phyloP scores from a whole-genome alignment of 2,113 vertebrate species.

The Tachycineta bicolor region DNA sequence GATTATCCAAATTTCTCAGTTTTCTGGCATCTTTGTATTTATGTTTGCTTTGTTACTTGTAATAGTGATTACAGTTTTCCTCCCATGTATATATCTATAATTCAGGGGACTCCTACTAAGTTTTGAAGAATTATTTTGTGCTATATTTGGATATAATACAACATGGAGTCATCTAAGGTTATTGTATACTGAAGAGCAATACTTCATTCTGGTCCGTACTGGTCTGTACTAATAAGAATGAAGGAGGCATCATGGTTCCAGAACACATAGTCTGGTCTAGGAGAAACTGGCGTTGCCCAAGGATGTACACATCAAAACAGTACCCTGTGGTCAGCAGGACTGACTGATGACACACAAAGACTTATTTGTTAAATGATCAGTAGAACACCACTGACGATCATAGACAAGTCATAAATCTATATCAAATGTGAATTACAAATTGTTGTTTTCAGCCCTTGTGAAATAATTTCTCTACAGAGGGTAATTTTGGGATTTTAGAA shows the following conservation, averaged over 20 bases:
- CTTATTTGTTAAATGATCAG: background rate
- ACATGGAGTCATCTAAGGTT: background rate
- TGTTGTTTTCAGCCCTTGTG: background rate
- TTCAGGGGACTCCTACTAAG: background rate
- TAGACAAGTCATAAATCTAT: background rate
- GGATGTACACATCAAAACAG: background rate
- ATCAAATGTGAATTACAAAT: background rate
- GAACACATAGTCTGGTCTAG: background rate
- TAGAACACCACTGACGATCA: rapidly evolving
- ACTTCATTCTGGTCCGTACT: background rate
- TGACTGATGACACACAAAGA: background rate
- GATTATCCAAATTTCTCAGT: background rate
- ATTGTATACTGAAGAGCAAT: background rate
- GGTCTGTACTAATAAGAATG: background rate
- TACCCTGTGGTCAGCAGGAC: background rate
- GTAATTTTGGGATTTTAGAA: background rate
- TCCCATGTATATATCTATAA: background rate
- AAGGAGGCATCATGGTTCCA: background rate
- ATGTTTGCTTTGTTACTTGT: background rate
- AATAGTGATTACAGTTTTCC: background rate
- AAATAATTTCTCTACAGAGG: background rate
- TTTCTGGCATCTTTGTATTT: background rate
- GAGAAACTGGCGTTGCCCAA: background rate
- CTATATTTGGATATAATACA: background rate
- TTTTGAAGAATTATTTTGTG: background rate